Evolutionary conservation across 2,888 invertebrate species (phyloP), one percentile per base, ranked within the genome.

Genomic region (Cheilosia urbana): DNA sequence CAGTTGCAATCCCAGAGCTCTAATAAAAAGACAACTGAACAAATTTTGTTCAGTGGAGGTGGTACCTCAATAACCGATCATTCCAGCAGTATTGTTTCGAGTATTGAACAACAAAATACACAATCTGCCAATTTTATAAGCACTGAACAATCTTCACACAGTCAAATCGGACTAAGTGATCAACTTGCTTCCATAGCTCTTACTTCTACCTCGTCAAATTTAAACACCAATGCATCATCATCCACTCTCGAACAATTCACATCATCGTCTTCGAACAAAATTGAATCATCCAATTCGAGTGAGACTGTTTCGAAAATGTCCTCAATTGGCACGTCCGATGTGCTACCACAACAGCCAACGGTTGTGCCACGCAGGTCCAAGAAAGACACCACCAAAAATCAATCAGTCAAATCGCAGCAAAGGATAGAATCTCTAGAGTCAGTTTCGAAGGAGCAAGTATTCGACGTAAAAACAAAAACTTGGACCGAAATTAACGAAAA

Each of bases 381-480:
- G 4, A 76, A 68, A 40, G 55, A 60, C 21, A 49, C 55, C 11
- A 82, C 55, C 6, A 83, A 27, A 11, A 57, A 55, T 24, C 68
- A 68, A 63, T 78, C 66, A 21, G 15, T 65, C 5, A 58, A 75
- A 9, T 51, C 24, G 11, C 51, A 80, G 58, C 66, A 73, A 45
- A 82, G 53, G 58, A 45, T 73, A 13, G 45, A 73, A 60, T 66
- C 85, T 45, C 30, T 88, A 11, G 88, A 88, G 1, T 87, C 89
- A 0, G 85, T 89, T 3, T 89, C 91, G 2, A 91, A 91, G 69
- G 91, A 92, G 78, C 92, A 92, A 87, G 88, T 92, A 37, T 92
- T 91, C 87, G 92, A 92, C 82, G 89, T 90, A 3, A 92, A 92
- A 81, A 92, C 92, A 4, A 92, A 92, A 87, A 90, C 91, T 58